Base-by-base conservation (phyloP, 1,140 invertebrate species). In the Hylaeus volcanicus region DNA sequence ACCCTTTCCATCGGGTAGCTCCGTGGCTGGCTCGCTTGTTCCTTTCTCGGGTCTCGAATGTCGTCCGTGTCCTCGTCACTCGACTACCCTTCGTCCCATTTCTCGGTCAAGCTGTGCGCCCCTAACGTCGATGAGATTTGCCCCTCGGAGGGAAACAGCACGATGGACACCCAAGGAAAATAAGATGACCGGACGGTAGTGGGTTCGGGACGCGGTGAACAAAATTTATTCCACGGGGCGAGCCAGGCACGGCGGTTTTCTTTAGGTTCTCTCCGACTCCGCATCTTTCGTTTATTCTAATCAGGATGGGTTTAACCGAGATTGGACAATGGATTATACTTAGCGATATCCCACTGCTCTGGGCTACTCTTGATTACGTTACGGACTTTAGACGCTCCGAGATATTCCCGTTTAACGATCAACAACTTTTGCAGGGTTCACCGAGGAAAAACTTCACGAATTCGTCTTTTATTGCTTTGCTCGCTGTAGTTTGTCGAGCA, bases 101-200 rank as follows among this genome's bases (percentile, higher is more conserved):
- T 68, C 74, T 68, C 55, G 56, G 75, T 61, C 75, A 61, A 77
- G 75, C 65, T 26, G 43, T 37, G 9, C 64, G 12, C 45, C 45
- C 5, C 37, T 14, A 48, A 58, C 63, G 51, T 9, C 11, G 48
- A 77, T 70, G 26, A 56, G 75, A 77, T 77, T 73, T 63, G 15
- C 43, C 37, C 37, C 5, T 1, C 8, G 65, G 9, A 58, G 43
- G 26, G 15, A 48, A n/a, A n/a, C 3, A 3, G 26, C 26, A 26
- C 26, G 26, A 26, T 26, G 26, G 26, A 26, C 26, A 26, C 26
- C 26, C 26, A 26, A 26, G 26, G 26, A 26, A 26, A 26, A 26
- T 26, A 26, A 26, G 26, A 26, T 26, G 26, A 26, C 26, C 26
- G 26, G 26, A 26, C 26, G 26, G 26, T 26, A 26, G 26, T 26